Evolutionary conservation across 2,113 vertebrate genomes (phyloP).

Genomic region (Nerophis lumbriciformis): DNA sequence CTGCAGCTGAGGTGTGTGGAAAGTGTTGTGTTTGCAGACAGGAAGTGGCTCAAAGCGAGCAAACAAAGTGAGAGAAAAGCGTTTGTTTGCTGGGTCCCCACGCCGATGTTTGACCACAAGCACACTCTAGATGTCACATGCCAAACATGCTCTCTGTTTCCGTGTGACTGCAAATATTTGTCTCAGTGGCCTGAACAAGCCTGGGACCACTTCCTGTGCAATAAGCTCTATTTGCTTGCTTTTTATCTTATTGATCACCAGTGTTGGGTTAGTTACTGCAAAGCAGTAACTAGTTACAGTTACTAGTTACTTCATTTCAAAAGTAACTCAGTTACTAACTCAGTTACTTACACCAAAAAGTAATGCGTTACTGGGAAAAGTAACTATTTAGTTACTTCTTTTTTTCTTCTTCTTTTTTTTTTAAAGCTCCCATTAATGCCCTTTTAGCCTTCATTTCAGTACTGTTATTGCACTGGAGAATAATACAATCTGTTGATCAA

Average conservation of each 20-base stretch:
- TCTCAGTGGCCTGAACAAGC: slow-evolving; percentile 16
- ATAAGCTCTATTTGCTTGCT: neutral
- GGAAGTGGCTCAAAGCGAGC: slow-evolving; percentile 32
- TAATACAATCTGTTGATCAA: no score
- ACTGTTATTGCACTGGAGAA: no score
- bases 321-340: no score
- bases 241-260: neutral
- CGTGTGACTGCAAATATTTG: slow-evolving; percentile 4
- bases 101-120: neutral
- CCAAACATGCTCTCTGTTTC: slow-evolving; percentile 18
- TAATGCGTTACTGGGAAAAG: no score
- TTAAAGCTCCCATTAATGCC: no score
- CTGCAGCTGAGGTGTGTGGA: slow-evolving; percentile 12
- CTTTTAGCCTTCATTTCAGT: no score
- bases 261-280: no score
- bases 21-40: slow-evolving; percentile 1
- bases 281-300: no score
- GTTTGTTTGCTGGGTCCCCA: slow-evolving; percentile 5
- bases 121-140: slow-evolving; percentile 16
- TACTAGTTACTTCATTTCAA: no score
- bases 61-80: slow-evolving; percentile 6
- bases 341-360: no score
- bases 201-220: slow-evolving; percentile 36
- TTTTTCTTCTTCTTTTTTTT: no score
- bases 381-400: no score